These are phyloP conservation scores for Paraplagusia blochii DNA, from an alignment of 2,113 vertebrate genomes.

Conservation along the genomic window DNA sequence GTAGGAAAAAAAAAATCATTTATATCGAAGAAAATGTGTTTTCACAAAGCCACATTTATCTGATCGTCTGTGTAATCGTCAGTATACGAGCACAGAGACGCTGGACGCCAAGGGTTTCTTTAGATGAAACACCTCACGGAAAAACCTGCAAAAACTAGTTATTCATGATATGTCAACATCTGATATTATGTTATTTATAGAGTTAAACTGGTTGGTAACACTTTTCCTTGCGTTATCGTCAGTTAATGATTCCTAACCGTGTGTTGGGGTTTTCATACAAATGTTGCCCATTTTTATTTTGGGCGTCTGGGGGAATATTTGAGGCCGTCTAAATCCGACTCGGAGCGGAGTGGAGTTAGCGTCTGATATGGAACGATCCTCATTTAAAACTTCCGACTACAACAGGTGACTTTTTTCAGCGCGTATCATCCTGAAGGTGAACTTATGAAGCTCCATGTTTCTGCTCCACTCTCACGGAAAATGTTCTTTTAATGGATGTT, in stretches of 20 bases:
- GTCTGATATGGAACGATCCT: not conserved
- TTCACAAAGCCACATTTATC: constrained; percentile 3
- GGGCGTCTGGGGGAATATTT: constrained; percentile 46
- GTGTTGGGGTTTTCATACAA: constrained; percentile 2
- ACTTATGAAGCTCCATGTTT: not conserved
- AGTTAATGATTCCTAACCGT: too few relatives aligned
- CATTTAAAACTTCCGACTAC: not conserved
- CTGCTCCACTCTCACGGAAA: not conserved
- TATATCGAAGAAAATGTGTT: constrained; percentile 4
- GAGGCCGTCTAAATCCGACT: not conserved
- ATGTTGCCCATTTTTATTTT: constrained; percentile 17
- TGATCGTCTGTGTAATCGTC: not conserved
- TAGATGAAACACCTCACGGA: constrained; percentile 1
- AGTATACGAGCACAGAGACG: not conserved
- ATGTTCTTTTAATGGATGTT: constrained; percentile 4
- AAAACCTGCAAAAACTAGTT: constrained; percentile 9
- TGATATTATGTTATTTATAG: too few relatives aligned
- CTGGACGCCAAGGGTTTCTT: constrained; percentile 11
- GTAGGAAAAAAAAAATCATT: not conserved
- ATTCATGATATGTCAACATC: too few relatives aligned
- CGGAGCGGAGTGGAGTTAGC: not conserved
- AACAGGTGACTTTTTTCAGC: not conserved
- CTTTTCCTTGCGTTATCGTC: not conserved
- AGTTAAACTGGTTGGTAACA: not conserved
- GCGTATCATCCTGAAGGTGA: not conserved